Evolutionary conservation across 2,797 vertebrate genomes (phyloP), one percentile per base, ranked within the genome.

Genomic region (Pterois miles): DNA sequence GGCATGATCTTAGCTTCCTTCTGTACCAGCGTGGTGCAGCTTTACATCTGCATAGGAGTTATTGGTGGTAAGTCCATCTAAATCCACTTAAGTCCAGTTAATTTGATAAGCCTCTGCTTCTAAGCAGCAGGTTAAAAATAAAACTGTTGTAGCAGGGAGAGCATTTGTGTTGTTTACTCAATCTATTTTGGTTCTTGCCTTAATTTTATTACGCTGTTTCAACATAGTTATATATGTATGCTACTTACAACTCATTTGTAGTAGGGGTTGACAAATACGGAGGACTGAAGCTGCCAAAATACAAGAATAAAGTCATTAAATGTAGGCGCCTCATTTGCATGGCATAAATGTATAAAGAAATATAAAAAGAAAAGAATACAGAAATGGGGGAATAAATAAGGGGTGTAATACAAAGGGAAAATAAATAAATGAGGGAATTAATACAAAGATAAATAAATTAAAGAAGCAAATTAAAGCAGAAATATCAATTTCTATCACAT

Each of bases 1-100:
- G 97, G 97, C 48, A 97, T 99, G 98, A 93, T 98, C 77, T 76
- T 92, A 3, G 97, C 98, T 5, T 99, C 98, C 5, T 99, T 98
- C 77, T 97, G 97, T 86, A 96, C 79, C 72, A 97, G 70, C 0
- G 96, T 99, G 12, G 0, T 97, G 38, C 92, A 98, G 85, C 96
- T 99, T 43, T 99, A 99, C 82, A 13, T 99, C 80, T 98, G 97
- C 58, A 94, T 99, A 0, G 98, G 98, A 13, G 94, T 99, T 3
- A 95, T 99, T 43, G 97, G 96, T 64, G 98, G 98, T 99, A 91
- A 97, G 96, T 85, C 29, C 34, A 23, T 66, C 31, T 20, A 31
- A 87, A 76, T 77, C 79, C 68, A 63, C 56, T 38, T 46, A n/a
- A 64, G 63, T n/a, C n/a, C n/a, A n/a, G n/a, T 66, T 79, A 16